A percentile compares a stretch with the other conserved stretches of the same genome.
Evolutionary conservation across 2,888 invertebrate genomes (phyloP).

Genomic region (Myopa tessellatipennis): DNA sequence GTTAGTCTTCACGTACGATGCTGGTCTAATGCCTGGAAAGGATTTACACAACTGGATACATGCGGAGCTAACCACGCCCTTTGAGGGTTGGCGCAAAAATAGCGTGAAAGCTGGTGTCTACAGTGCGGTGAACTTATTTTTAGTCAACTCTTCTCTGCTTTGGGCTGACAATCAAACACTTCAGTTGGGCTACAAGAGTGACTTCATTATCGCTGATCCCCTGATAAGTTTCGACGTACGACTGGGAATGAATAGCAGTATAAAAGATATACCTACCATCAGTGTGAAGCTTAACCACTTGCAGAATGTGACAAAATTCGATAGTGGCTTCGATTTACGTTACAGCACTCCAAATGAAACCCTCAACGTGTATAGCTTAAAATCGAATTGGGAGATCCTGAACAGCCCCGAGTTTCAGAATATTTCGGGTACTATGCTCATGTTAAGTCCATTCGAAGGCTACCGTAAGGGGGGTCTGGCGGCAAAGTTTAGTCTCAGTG

Average conservation of each 20-base stretch:
- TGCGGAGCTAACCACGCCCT: slow-evolving; percentile 72
- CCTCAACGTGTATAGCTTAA: slow-evolving; percentile 74
- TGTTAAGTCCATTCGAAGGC: slow-evolving; percentile 77
- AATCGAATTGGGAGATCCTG: slow-evolving; percentile 77
- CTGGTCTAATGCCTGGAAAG: slow-evolving; percentile 59
- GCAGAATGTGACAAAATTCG: slow-evolving; percentile 69
- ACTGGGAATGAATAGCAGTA: slow-evolving; percentile 71
- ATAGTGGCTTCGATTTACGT: slow-evolving; percentile 70
- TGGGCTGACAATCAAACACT: slow-evolving; percentile 74
- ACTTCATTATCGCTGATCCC: slow-evolving; percentile 68
- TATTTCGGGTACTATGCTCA: slow-evolving; percentile 71
- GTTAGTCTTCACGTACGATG: slow-evolving; percentile 67
- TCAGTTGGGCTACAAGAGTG: slow-evolving; percentile 71
- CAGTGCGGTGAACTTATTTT: slow-evolving; percentile 69
- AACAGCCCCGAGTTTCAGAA: slow-evolving; percentile 72
- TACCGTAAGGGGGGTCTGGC: slow-evolving; percentile 77
- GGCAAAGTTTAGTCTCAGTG: slow-evolving; percentile 75
- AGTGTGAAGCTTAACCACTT: slow-evolving; percentile 71
- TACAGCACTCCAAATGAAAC: slow-evolving; percentile 66
- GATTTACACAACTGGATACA: slow-evolving; percentile 62
- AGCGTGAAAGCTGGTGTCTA: slow-evolving; percentile 69
- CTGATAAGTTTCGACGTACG: slow-evolving; percentile 69
- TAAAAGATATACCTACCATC: slow-evolving; percentile 72
- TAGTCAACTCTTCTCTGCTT: slow-evolving; percentile 70
- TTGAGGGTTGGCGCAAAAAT: slow-evolving; percentile 72